Base-by-base conservation (phyloP, 2,797 vertebrate genomes). In the Acipenser oxyrinchus region DNA sequence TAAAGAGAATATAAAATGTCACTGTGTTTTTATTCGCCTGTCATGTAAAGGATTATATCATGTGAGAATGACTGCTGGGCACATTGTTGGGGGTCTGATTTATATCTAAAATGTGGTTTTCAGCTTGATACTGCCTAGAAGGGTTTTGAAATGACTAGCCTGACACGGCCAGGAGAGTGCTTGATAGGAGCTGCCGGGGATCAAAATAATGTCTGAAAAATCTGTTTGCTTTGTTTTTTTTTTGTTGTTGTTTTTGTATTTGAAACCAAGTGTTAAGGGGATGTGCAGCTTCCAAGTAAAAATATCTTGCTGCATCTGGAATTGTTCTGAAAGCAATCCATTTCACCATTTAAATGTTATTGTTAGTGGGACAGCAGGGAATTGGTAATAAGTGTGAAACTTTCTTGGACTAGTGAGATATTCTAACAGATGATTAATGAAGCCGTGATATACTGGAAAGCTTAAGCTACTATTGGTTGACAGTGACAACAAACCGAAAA, bases 1-100 rank as follows among this genome's bases (percentile, higher is more conserved):
- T 89, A 80, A 72, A 78, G 84, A 74, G 74, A 76, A 80, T 86
- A 87, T 91, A 88, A 86, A 83, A 79, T 89, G 89, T 91, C 89
- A 73, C 78, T 74, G 71, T 86, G 79, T 90, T 86, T 89, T 81
- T 87, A 71, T 82, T 77, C 77, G 73, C 68, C 90, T 90, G 87
- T 89, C 85, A 79, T 84, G 83, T 87, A 83, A 78, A 55, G 89
- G 86, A 88, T 91, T 86, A 89, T 86, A 82, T 84, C 72, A 78
- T 78, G 63, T 73, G 81, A 74, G 74, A 68, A 72, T 76, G 77
- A 78, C 84, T 81, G 84, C 86, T 81, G 86, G 82, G 82, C 73
- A 81, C 83, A 55, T 82, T 11, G 13, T 78, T 83, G 84, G 84
- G 87, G 85, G 86, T 85, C 85, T 83, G 84, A 91, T 87, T 84